Evolutionary conservation across 2,888 invertebrate genomes (phyloP), one percentile per base, ranked within the genome.

Genomic region (Dicranocentrus wangi): DNA sequence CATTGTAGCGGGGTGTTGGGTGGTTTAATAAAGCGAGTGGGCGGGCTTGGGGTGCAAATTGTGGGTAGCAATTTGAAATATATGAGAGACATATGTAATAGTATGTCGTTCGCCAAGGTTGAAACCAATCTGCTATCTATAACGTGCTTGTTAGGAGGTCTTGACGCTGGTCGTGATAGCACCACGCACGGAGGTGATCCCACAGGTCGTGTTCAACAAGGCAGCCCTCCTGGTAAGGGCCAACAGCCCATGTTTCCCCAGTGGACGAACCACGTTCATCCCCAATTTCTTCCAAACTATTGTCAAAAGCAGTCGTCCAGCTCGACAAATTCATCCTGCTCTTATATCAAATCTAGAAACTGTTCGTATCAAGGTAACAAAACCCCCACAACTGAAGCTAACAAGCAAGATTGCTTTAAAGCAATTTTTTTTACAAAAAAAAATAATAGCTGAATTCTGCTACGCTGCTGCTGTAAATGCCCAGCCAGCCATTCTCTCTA

Each of bases 251-350:
- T 95, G 89, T 96, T 96, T 90, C 95, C 95, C 87, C 95, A 96
- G 91, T 96, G 96, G 95, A 95, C 95, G 88, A 95, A 95, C 91
- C 95, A 95, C 91, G 95, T 96, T 88, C 95, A 95, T 90, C 95
- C 96, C 88, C 95, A 96, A 92, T 96, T 95, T 92, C 92, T 96
- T 90, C 95, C 95, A 88, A 95, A 82, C 68, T 79, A 84, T 78
- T 84, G 79, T 77, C 82, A 83, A 81, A 83, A 82, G 65, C 75
- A 81, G 28, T 76, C 75, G 10, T 47, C 42, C 63, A 69, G 58
- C 71, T 68, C 69, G 27, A 28, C 66, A 5, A n/a, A 28, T 17
- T 15, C 69, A 23, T 42, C 42, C 23, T 69, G 53, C 55, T 65
- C 79, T 60, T 68, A 27, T 77, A 72, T 58, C 73, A 80, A 69